phyloP scores from a whole-genome alignment of 2,113 vertebrate species.

The Tetrax tetrax region DNA sequence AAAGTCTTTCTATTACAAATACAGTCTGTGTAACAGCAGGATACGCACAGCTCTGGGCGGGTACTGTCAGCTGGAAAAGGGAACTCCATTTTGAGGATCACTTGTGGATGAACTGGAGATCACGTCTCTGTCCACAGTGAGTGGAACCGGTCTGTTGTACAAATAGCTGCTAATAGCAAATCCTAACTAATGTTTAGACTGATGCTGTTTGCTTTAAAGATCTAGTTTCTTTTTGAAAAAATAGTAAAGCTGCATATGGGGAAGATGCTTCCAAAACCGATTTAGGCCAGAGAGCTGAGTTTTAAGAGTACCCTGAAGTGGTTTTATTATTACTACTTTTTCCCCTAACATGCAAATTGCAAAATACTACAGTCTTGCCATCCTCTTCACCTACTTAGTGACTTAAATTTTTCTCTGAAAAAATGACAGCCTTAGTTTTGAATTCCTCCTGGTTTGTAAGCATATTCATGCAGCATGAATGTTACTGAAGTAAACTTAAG shows the following conservation, averaged over 20 bases:
- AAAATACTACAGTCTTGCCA: background rate
- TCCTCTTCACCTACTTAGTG: background rate
- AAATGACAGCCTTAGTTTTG: background rate
- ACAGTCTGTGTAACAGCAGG: accelerated
- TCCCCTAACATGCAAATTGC: background rate
- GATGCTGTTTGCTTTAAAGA: background rate
- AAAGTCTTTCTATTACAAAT: background rate
- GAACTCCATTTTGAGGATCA: background rate
- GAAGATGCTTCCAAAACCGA: background rate
- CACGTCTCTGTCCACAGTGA: background rate
- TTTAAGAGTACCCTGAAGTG: background rate
- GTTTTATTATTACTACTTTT: background rate
- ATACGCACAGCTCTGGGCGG: accelerated
- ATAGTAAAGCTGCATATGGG: background rate
- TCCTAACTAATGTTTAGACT: background rate
- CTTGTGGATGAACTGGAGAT: background rate
- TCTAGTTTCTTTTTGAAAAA: background rate
- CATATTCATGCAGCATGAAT: background rate
- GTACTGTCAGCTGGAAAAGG: background rate
- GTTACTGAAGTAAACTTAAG: background rate
- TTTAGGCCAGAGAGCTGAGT: background rate
- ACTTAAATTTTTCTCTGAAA: background rate
- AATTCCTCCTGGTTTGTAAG: background rate
- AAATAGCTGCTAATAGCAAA: background rate
- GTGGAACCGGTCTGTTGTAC: background rate